These are phyloP conservation scores for Megatriorchis doriae DNA, from an alignment of 2,113 vertebrate genomes.

Conservation along the genomic window DNA sequence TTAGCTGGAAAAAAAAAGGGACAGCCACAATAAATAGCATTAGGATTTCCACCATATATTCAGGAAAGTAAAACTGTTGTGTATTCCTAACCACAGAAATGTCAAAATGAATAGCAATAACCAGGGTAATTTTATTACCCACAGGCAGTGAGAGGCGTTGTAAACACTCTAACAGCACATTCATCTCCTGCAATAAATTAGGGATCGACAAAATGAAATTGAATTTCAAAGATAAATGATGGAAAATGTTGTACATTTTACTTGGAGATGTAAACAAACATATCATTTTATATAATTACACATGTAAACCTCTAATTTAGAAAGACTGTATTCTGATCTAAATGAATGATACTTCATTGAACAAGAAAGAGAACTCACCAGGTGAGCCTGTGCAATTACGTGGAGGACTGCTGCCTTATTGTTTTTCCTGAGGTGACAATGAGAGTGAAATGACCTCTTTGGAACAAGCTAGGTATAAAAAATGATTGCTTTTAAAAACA, in stretches of 20 bases:
- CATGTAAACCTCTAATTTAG: conserved; percentile 66
- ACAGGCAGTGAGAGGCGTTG: conserved; percentile 35
- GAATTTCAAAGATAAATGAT: conserved; percentile 68
- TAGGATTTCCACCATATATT: neutral
- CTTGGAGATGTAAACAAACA: conserved; percentile 69
- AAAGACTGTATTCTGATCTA: conserved; percentile 28
- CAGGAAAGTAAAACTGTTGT: neutral
- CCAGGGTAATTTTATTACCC: conserved; percentile 58
- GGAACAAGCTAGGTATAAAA: conserved; percentile 31
- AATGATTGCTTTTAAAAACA: conserved; percentile 33
- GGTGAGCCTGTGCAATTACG: conserved; percentile 18
- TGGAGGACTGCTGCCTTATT: conserved; percentile 45
- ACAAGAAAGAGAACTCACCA: conserved; percentile 3
- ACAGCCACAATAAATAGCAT: neutral
- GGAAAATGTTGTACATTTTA: conserved; percentile 51
- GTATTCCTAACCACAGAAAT: neutral
- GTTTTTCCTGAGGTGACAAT: conserved; percentile 51
- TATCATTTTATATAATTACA: conserved; percentile 72
- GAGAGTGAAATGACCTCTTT: conserved; percentile 35
- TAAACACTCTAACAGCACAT: conserved; percentile 50
- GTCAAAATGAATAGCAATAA: conserved; percentile 41
- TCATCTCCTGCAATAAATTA: conserved; percentile 51
- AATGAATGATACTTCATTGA: conserved; percentile 55
- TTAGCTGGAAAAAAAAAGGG: neutral
- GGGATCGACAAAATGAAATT: conserved; percentile 58